Evolutionary conservation across 2,888 invertebrate species (phyloP).

Genomic region (Hofmannophila pseudospretella): DNA sequence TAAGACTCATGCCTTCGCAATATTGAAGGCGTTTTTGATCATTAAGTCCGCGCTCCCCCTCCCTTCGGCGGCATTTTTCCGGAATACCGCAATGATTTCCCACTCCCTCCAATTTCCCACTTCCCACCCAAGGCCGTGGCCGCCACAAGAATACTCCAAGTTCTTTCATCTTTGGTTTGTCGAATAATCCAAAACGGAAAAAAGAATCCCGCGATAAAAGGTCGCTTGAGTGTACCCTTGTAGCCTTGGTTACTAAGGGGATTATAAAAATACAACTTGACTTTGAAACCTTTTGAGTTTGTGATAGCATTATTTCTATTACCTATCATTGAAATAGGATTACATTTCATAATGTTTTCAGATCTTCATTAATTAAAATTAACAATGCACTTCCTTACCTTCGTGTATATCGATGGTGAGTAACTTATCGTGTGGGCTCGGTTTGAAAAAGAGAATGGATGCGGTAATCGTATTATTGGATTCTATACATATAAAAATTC

Average conservation of each 20-base stretch:
- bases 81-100: slow-evolving; percentile 40
- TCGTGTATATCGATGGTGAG: too few species aligned
- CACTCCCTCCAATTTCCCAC: slow-evolving; percentile 30
- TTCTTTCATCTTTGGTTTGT: slow-evolving; percentile 58
- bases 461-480: too few species aligned
- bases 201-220: background rate
- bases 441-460: too few species aligned
- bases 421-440: too few species aligned
- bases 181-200: slow-evolving; percentile 38
- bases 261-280: background rate
- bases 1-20: slow-evolving; percentile 64
- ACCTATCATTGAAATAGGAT: too few species aligned
- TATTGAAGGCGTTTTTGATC: slow-evolving; percentile 73
- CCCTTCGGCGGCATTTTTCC: slow-evolving; percentile 54
- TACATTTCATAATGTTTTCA: too few species aligned
- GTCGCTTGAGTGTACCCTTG: slow-evolving; percentile 19
- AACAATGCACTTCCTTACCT: too few species aligned
- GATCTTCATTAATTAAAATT: too few species aligned
- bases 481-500: too few species aligned
- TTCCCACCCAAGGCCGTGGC: slow-evolving; percentile 37
- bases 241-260: slow-evolving; percentile 11
- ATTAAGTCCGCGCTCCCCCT: slow-evolving; percentile 47
- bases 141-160: slow-evolving; percentile 49
- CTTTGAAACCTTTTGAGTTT: too few species aligned
- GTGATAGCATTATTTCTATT: too few species aligned